These are phyloP conservation scores for Bombus haemorrhoidalis DNA, from an alignment of 1,140 invertebrate species.

Conservation along the genomic window DNA sequence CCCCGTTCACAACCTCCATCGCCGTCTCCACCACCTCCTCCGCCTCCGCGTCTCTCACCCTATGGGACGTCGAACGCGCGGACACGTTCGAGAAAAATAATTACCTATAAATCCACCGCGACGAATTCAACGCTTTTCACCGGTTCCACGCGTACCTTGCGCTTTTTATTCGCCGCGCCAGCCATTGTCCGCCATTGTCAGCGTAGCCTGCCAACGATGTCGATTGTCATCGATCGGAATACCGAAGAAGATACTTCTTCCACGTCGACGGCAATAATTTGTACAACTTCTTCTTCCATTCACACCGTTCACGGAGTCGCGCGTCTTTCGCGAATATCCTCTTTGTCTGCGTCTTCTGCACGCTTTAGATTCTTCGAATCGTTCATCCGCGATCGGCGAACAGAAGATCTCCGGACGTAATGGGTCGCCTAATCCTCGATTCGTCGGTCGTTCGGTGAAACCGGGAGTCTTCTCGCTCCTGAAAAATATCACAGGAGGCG, in stretches of 20 bases:
- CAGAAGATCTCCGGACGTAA: background rate
- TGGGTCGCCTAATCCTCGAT: slow-evolving; percentile 22
- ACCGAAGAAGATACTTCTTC: slow-evolving; percentile 29
- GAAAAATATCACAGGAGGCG: slow-evolving; percentile 40
- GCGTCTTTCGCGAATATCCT: background rate
- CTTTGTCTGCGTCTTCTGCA: background rate
- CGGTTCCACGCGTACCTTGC: slow-evolving; percentile 25
- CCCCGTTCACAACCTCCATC: background rate
- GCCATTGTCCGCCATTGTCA: slow-evolving; percentile 44
- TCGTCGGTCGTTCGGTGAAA: slow-evolving; percentile 1
- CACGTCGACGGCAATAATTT: background rate
- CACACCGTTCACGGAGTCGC: accelerated
- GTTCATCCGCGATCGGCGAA: background rate
- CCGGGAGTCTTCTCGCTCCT: background rate
- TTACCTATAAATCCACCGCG: slow-evolving; percentile 79
- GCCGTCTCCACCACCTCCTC: background rate
- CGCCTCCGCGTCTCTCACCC: slow-evolving; percentile 19
- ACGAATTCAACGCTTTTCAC: slow-evolving; percentile 46
- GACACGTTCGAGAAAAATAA: slow-evolving; percentile 73
- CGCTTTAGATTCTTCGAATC: background rate
- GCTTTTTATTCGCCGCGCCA: slow-evolving; percentile 30
- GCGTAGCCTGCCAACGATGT: background rate
- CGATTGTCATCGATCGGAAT: slow-evolving; percentile 55
- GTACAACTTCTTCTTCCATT: background rate
- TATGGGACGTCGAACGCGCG: background rate